phyloP scores from a whole-genome alignment of 2,113 vertebrate genomes.

The Crotalus helleri region DNA sequence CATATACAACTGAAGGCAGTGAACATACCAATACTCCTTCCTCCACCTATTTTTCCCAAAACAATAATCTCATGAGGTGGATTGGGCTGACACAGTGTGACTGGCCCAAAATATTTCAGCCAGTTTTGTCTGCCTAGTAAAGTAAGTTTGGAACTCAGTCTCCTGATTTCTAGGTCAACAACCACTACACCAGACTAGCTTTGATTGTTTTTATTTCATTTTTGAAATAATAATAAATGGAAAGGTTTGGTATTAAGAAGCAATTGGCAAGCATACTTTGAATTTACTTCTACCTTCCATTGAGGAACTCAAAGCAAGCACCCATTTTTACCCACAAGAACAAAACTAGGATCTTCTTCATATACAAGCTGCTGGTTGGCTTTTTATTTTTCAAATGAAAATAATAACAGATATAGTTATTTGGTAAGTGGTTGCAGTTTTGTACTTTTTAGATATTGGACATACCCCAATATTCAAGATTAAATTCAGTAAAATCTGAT shows the following conservation, averaged over 20 bases:
- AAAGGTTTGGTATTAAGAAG: neutral
- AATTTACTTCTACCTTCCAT: neutral
- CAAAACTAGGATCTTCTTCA: neutral
- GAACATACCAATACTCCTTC: neutral
- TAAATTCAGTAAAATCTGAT: neutral
- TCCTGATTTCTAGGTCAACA: neutral
- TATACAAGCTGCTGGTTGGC: neutral
- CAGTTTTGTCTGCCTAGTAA: neutral
- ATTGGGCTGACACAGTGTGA: neutral
- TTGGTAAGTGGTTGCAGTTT: neutral
- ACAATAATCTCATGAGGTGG: neutral
- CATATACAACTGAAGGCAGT: neutral
- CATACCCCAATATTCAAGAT: neutral
- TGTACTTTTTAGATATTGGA: neutral
- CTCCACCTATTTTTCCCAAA: neutral
- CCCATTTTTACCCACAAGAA: neutral
- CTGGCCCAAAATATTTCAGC: neutral
- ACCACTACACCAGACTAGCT: neutral
- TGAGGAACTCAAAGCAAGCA: neutral
- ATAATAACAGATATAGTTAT: neutral
- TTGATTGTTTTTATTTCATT: neutral
- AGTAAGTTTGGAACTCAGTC: neutral
- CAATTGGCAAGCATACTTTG: neutral
- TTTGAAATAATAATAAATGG: neutral
- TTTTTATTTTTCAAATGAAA: neutral